Base-by-base conservation (phyloP, 92 coral and sea anemone species). In the Desmophyllum pertusum region DNA sequence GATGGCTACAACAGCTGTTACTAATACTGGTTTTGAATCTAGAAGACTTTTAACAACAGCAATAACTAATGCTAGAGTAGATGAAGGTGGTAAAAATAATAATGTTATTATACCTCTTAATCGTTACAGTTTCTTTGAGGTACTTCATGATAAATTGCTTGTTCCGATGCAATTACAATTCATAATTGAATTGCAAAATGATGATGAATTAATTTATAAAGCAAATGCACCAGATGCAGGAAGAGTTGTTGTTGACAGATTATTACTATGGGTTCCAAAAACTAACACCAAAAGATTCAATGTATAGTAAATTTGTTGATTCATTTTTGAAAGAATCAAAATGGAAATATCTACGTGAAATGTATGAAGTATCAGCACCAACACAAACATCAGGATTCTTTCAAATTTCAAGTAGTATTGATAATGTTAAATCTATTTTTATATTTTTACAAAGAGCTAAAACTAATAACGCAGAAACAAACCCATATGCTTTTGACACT, bases 101-200 rank as follows among this genome's bases (percentile, higher is more conserved):
- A 74, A 64, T 38, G 77, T n/a, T 3, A 53, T 66, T 0, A 83
- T 83, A 2, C 81, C 89, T 1, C 46, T 88, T 0, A 88, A 88
- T 27, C 36, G 92, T 0, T 88, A 88, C 53, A 17, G 62, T 11
- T 88, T 67, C 10, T 83, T 88, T 33, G 83, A 85, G 30, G 84
- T 53, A 18, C 65, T 88, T 0, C 80, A 83, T 14, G 21, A 43
- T 10, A 39, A 76, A 39, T 33, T 88, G 59, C 29, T 77, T 0
- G 77, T 81, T 5, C 85, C 85, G 4, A 69, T 69, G 43, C 78
- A 88, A 23, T 7, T 82, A 0, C 66, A 68, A 5, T 59, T 88
- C 23, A 53, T 46, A 2, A 18, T 83, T 1, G 19, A 41, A 1
- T 5, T 88, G 0, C 55, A 64, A 0, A 10, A 37, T 33, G 90